A percentile compares a stretch with the other conserved stretches of the same genome.
These are phyloP conservation scores for Empidonax traillii DNA, from an alignment of 2,113 vertebrate species.

Conservation along the genomic window DNA sequence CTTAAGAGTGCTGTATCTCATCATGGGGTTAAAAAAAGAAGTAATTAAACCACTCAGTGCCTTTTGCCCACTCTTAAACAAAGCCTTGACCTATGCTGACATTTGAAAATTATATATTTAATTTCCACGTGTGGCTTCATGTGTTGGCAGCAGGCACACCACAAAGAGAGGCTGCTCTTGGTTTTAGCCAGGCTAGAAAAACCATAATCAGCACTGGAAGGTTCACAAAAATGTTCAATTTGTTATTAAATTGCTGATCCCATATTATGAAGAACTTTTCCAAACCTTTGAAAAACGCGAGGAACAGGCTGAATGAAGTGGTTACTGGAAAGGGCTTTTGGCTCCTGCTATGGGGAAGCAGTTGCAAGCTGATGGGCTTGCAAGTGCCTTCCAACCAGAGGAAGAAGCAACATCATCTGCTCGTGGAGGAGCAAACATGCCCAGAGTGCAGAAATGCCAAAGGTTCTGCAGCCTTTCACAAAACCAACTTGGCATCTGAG, in stretches of 20 bases:
- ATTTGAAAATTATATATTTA: conserved; percentile 16
- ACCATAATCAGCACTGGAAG: conserved; percentile 37
- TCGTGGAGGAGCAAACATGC: fast-evolving
- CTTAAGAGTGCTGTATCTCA: neutral
- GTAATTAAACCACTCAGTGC: neutral
- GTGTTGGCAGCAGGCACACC: conserved; percentile 14
- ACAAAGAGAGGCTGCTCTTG: neutral
- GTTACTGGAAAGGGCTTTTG: neutral
- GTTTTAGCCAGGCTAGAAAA: conserved; percentile 8
- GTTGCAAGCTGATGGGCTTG: neutral
- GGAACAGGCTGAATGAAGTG: neutral
- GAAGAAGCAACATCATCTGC: neutral
- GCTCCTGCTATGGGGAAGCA: neutral
- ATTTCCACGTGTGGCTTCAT: conserved; percentile 28
- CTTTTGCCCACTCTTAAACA: neutral
- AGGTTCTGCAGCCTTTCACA: neutral
- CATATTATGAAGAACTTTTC: conserved; percentile 20
- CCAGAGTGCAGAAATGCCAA: neutral
- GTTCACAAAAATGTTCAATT: conserved; percentile 56
- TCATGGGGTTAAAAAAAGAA: neutral
- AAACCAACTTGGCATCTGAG: neutral
- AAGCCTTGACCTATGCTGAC: neutral
- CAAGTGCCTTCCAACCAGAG: neutral
- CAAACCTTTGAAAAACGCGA: neutral
- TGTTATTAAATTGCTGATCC: conserved; percentile 23